phyloP scores from a whole-genome alignment of 2,113 vertebrate species.

The Solea solea region DNA sequence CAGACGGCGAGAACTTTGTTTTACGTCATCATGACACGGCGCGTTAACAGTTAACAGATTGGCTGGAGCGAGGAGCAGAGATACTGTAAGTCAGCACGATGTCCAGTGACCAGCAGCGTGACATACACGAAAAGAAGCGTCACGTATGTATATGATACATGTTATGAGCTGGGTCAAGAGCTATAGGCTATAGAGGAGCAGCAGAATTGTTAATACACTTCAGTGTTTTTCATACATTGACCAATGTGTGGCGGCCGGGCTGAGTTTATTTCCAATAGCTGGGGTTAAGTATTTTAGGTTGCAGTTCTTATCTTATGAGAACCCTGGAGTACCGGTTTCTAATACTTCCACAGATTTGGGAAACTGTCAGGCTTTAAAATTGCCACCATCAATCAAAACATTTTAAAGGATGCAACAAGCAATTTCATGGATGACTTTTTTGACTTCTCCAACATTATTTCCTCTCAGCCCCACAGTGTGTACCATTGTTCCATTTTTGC shows the following conservation, averaged over 20 bases:
- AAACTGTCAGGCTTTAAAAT: constrained; percentile 75
- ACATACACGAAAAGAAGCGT: no score
- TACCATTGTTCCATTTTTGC: constrained; percentile 37
- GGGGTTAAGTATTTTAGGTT: constrained; percentile 50
- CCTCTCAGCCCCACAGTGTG: constrained; percentile 46
- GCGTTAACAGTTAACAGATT: no score
- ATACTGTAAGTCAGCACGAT: no score
- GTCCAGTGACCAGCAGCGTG: no score
- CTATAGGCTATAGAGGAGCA: constrained; percentile 2
- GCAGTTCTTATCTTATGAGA: constrained; percentile 40
- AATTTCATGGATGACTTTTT: constrained; percentile 74
- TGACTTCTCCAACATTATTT: constrained; percentile 68
- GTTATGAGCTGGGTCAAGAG: no score
- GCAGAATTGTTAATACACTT: constrained; percentile 12
- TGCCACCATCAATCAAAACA: constrained; percentile 78
- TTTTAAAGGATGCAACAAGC: constrained; percentile 73
- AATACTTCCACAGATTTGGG: constrained; percentile 66
- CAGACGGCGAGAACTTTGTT: no score
- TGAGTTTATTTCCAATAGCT: constrained; percentile 38
- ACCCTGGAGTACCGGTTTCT: constrained; percentile 51
- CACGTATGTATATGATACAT: no score
- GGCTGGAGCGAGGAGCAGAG: no score
- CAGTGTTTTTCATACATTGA: constrained; percentile 4
- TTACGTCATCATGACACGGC: no score
- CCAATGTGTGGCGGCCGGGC: background rate